These are phyloP conservation scores for Alouatta palliata DNA, from an alignment of 2,113 vertebrate genomes.

Conservation along the genomic window DNA sequence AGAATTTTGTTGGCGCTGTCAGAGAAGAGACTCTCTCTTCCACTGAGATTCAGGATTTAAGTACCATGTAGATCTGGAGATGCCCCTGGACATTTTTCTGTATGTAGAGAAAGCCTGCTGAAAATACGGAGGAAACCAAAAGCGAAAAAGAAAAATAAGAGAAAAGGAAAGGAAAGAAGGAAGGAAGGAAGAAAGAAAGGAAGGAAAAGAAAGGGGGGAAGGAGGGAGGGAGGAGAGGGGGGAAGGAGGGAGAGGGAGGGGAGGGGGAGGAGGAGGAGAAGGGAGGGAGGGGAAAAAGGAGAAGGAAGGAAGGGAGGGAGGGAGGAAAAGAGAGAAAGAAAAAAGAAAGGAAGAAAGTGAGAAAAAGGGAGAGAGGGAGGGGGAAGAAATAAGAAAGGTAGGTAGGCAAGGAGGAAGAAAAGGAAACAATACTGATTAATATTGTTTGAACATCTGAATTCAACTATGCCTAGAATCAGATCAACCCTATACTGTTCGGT, in stretches of 20 bases:
- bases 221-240: not conserved
- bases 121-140: slow-evolving; percentile 2
- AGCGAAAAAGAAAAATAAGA: not conserved
- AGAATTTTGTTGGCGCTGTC: not conserved
- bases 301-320: not conserved
- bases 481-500: not conserved
- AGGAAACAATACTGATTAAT: not conserved
- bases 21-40: not conserved
- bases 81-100: not conserved
- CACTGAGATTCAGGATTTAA: not conserved
- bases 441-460: not conserved
- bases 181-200: not conserved
- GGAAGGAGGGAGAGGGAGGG: not conserved
- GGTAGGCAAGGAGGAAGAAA: not conserved
- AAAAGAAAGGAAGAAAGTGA: not conserved
- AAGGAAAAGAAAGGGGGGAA: not conserved
- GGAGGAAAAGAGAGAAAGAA: not conserved
- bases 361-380: not conserved
- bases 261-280: not conserved
- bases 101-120: not conserved
- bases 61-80: not conserved
- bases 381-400: not conserved
- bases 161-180: not conserved
- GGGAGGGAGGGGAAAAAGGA: not conserved
- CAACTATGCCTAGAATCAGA: not conserved